A percentile compares a stretch with the other conserved stretches of the same genome.
These are phyloP conservation scores for Prionailurus viverrinus DNA, from an alignment of 2,113 vertebrate genomes.

Conservation along the genomic window DNA sequence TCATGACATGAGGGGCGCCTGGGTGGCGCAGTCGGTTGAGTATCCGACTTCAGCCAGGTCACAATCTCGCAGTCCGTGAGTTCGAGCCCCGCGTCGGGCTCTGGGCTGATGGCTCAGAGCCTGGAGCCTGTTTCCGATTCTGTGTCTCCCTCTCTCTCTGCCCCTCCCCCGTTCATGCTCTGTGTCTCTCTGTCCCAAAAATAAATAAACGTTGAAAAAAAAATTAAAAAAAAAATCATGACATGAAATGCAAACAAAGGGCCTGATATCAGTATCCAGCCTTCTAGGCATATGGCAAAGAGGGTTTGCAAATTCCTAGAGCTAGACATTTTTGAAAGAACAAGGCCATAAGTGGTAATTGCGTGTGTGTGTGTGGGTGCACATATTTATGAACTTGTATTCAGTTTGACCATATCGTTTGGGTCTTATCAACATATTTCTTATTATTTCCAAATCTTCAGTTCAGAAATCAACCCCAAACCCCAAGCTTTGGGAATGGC, in stretches of 20 bases:
- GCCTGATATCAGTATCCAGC: not conserved
- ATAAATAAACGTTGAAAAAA: too few relatives aligned
- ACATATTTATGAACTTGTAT: not conserved
- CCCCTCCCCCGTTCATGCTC: too few relatives aligned
- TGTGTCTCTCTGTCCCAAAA: too few relatives aligned
- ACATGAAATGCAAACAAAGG: not conserved
- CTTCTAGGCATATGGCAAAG: not conserved
- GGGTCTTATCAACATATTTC: not conserved
- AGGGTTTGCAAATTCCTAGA: not conserved
- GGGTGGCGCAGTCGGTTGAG: too few relatives aligned
- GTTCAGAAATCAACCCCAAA: not conserved
- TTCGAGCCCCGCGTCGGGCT: too few relatives aligned
- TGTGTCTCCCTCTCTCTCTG: too few relatives aligned
- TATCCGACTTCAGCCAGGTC: too few relatives aligned
- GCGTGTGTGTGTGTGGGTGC: rapidly evolving
- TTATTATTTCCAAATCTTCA: not conserved
- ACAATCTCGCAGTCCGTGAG: too few relatives aligned
- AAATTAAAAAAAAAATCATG: too few relatives aligned
- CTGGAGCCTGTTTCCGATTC: too few relatives aligned
- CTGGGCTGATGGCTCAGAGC: too few relatives aligned
- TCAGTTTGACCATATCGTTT: not conserved
- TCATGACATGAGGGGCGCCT: not conserved
- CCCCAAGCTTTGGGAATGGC: not conserved
- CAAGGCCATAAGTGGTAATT: not conserved
- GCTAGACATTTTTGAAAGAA: not conserved